A percentile compares a stretch with the other conserved stretches of the same genome.
Evolutionary conservation across 2,797 vertebrate genomes (phyloP).

Genomic region (Enteromius trimaculatus): DNA sequence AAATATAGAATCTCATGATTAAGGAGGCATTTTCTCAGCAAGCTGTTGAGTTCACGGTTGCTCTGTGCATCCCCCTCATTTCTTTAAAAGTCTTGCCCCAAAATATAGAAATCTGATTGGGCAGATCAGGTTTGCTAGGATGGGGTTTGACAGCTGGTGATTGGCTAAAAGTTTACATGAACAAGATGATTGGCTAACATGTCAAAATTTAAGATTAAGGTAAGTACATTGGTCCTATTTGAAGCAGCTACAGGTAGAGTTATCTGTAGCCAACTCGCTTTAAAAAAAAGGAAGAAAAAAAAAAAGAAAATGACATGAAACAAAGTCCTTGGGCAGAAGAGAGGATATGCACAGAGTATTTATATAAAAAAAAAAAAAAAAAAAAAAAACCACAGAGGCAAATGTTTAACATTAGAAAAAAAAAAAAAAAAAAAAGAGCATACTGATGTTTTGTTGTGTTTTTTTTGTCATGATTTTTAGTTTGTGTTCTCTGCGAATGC

Average conservation of each 20-base stretch:
- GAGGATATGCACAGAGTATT: constrained; percentile 51
- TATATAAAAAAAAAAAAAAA: constrained; percentile 45
- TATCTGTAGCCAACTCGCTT: constrained; percentile 33
- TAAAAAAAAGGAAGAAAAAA: constrained; percentile 11
- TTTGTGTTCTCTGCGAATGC: constrained; percentile 59
- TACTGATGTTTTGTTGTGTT: constrained; percentile 69
- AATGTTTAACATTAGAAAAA: constrained; percentile 63
- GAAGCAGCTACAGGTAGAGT: constrained; percentile 39
- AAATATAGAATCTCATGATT: constrained; percentile 70
- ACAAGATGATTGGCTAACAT: constrained; percentile 45
- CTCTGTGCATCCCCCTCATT: constrained; percentile 53
- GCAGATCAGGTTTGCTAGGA: constrained; percentile 33
- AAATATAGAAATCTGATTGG: constrained; percentile 46
- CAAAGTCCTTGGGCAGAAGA: constrained; percentile 49
- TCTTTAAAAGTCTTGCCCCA: constrained; percentile 50
- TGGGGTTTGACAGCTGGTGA: constrained; percentile 42
- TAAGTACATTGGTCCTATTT: constrained; percentile 56
- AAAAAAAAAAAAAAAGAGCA: constrained; percentile 61
- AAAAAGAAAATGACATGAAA: constrained; percentile 21
- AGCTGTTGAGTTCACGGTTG: constrained; percentile 55
- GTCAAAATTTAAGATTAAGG: constrained; percentile 36
- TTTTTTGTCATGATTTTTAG: constrained; percentile 52
- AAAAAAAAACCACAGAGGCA: constrained; percentile 46
- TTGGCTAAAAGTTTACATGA: constrained; percentile 37
- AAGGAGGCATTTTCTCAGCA: constrained; percentile 72